A percentile compares a stretch with the other conserved stretches of the same genome.
phyloP scores from a whole-genome alignment of 2,797 vertebrate genomes.

The Acomys russatus region DNA sequence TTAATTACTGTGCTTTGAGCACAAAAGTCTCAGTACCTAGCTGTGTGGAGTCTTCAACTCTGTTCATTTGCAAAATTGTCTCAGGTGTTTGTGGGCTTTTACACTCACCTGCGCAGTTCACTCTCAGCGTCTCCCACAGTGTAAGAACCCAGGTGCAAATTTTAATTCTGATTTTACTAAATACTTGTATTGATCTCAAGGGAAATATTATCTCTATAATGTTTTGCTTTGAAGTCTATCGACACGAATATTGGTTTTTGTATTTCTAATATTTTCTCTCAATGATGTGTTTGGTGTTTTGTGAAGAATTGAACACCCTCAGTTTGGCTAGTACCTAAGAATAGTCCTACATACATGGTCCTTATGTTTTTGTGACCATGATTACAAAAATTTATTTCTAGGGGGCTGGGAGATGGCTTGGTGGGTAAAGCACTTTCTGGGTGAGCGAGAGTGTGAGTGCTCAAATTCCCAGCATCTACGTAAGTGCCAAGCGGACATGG shows the following conservation, averaged over 20 bases:
- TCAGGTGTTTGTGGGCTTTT: slow-evolving; percentile 1
- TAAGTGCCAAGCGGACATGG: neutral
- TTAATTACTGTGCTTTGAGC: slow-evolving; percentile 48
- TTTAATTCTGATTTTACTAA: slow-evolving; percentile 55
- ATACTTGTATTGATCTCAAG: slow-evolving; percentile 46
- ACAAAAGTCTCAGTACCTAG: neutral
- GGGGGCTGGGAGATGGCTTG: neutral
- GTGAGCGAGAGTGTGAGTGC: rapidly evolving
- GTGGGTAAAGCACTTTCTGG: neutral
- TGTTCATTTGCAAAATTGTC: slow-evolving; percentile 47
- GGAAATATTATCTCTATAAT: slow-evolving; percentile 28
- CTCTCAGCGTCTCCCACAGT: neutral
- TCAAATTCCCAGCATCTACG: neutral
- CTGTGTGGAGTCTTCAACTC: neutral
- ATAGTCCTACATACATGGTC: neutral
- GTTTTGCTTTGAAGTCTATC: slow-evolving; percentile 54
- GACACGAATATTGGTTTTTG: slow-evolving; percentile 24
- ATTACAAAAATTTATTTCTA: slow-evolving; percentile 6
- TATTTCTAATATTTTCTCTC: slow-evolving; percentile 48
- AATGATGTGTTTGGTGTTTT: slow-evolving; percentile 56
- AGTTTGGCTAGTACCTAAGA: slow-evolving; percentile 13
- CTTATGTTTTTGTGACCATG: slow-evolving; percentile 55
- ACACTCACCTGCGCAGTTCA: slow-evolving; percentile 26
- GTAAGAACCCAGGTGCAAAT: slow-evolving; percentile 21
- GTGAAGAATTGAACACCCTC: slow-evolving; percentile 5